Evolutionary conservation across 2,113 vertebrate species (phyloP).

Genomic region (Stigmatopora argus): DNA sequence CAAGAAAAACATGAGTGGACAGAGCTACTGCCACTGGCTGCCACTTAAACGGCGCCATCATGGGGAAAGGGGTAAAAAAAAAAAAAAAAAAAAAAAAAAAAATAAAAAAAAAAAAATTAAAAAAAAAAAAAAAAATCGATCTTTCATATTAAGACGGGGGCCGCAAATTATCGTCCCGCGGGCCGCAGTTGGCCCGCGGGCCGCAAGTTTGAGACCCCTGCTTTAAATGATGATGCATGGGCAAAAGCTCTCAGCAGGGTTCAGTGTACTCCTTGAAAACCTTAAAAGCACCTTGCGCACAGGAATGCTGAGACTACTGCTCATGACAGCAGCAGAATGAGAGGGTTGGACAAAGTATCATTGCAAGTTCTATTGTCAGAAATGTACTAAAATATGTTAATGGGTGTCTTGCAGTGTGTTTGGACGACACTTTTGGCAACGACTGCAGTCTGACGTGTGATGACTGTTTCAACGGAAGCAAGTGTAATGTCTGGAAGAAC

Average conservation of each 20-base stretch:
- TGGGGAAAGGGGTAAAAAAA: too few species aligned
- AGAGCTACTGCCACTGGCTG: too few species aligned
- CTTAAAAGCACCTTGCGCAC: constrained; percentile 3
- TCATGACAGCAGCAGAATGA: constrained; percentile 1
- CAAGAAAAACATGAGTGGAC: too few species aligned
- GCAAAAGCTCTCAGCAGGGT: constrained; percentile 21
- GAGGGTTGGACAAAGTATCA: not conserved
- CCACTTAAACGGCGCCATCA: too few species aligned
- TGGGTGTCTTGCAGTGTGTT: constrained; percentile 75
- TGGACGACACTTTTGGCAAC: constrained; percentile 80
- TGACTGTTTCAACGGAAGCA: constrained; percentile 80
- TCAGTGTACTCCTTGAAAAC: constrained; percentile 20
- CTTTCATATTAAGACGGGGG: too few species aligned
- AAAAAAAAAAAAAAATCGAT: too few species aligned
- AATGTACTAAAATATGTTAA: not conserved
- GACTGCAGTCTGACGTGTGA: constrained; percentile 91
- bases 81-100: too few species aligned
- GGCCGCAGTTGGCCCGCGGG: too few species aligned
- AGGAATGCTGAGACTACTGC: constrained; percentile 30
- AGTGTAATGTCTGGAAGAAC: constrained; percentile 61
- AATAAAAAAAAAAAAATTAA: too few species aligned
- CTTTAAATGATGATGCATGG: not conserved
- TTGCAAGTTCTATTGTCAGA: not conserved
- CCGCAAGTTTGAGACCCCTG: too few species aligned
- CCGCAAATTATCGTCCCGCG: too few species aligned